These are phyloP conservation scores for Aurelia coerulea DNA, from an alignment of 30 jellyfish, hydroid and myxozoan genomes.

Conservation along the genomic window DNA sequence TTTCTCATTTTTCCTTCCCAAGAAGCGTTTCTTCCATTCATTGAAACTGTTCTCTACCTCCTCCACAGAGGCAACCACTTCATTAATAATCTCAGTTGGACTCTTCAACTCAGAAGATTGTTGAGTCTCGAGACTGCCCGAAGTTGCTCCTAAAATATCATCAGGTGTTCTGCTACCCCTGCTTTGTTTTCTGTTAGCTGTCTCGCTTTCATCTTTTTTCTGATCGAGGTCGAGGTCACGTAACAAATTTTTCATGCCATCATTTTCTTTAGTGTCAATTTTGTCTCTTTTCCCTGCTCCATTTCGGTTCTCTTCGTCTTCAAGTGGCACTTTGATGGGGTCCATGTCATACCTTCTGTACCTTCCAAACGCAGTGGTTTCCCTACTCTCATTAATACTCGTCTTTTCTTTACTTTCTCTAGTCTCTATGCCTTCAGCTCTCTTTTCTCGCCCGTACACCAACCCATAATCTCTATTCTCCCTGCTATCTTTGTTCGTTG, in stretches of 20 bases:
- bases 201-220: not conserved
- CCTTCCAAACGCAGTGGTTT: not conserved
- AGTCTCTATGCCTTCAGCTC: not conserved
- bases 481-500: not conserved
- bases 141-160: slow-evolving; percentile 48
- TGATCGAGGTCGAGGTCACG: not conserved
- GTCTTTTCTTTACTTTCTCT: no score
- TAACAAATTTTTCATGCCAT: no score
- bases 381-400: not conserved
- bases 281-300: no score
- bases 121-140: slow-evolving; percentile 36
- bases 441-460: not conserved
- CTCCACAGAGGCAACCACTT: not conserved
- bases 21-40: not conserved
- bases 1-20: slow-evolving; percentile 2
- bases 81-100: slow-evolving; percentile 20
- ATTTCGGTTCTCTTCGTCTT: no score
- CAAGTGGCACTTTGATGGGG: no score
- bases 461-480: not conserved
- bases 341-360: not conserved
- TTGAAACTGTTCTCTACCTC: not conserved
- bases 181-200: not conserved
- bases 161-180: slow-evolving; percentile 41
- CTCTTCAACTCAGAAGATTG: slow-evolving; percentile 7
- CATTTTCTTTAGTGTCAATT: no score